Evolutionary conservation across 2,888 invertebrate species (phyloP).

Genomic region (Chelonus formosanus): DNA sequence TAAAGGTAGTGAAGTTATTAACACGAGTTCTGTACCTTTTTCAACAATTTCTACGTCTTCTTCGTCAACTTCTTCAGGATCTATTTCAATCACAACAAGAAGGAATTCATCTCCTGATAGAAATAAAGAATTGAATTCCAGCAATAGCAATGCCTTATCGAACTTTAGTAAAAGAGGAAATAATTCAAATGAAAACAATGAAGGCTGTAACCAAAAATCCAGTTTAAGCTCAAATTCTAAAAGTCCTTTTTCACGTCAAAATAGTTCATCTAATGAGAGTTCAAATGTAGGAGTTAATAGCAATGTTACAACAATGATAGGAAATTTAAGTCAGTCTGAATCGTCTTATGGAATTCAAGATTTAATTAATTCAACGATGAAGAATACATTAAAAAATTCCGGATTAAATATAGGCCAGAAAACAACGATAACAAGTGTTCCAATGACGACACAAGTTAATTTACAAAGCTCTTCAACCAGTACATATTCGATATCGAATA

Average conservation of each 20-base stretch:
- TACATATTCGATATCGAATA: constrained; percentile 49
- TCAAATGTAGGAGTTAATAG: too few species aligned
- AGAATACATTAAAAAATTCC: constrained; percentile 39
- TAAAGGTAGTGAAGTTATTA: neutral
- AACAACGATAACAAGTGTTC: constrained; percentile 29
- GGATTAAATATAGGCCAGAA: constrained; percentile 24
- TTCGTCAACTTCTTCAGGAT: constrained; percentile 13
- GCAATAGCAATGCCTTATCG: neutral
- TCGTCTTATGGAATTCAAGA: constrained; percentile 43
- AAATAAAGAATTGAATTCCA: constrained; percentile 12
- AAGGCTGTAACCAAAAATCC: constrained; percentile 15
- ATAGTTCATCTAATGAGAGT: neutral
- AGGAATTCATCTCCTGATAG: constrained; percentile 21
- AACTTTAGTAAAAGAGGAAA: constrained; percentile 8
- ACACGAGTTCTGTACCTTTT: neutral
- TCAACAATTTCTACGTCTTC: constrained; percentile 14
- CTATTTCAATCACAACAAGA: constrained; percentile 22
- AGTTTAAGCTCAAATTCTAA: neutral
- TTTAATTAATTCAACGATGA: constrained; percentile 46
- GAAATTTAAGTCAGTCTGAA: too few species aligned
- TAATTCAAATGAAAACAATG: neutral
- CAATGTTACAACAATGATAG: too few species aligned
- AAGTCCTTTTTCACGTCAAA: neutral
- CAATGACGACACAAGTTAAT: constrained; percentile 44
- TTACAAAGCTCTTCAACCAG: constrained; percentile 54